These are phyloP conservation scores for Battus philenor DNA, from an alignment of 1,140 invertebrate genomes.

Conservation along the genomic window DNA sequence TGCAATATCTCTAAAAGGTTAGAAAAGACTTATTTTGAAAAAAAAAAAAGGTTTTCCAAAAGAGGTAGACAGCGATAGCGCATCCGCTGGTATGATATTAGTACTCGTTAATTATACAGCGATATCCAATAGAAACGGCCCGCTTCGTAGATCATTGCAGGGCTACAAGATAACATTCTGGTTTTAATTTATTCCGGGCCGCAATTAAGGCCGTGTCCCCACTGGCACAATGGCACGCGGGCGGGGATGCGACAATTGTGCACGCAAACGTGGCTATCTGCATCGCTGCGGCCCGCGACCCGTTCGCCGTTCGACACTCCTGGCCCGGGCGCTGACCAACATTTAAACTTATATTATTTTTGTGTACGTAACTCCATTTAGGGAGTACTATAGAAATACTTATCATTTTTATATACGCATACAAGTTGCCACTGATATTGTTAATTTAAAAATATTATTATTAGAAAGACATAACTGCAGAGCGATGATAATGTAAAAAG, in stretches of 20 bases:
- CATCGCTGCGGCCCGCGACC: constrained; percentile 38
- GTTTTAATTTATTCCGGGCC: constrained; percentile 67
- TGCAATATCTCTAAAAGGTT: too few relatives aligned
- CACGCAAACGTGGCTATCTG: constrained; percentile 58
- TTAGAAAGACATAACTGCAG: too few relatives aligned
- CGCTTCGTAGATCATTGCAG: constrained; percentile 31
- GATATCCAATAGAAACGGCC: constrained; percentile 4
- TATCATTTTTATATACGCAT: too few relatives aligned
- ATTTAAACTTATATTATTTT: too few relatives aligned
- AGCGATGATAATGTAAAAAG: too few relatives aligned
- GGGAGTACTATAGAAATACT: too few relatives aligned
- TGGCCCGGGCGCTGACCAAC: too few relatives aligned
- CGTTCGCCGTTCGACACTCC: constrained; percentile 28
- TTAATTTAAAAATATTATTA: too few relatives aligned
- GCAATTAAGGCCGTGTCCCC: constrained; percentile 69
- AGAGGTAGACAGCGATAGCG: not conserved
- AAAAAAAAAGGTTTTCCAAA: too few relatives aligned
- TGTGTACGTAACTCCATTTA: too few relatives aligned
- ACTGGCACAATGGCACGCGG: constrained; percentile 58
- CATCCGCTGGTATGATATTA: constrained; percentile 1
- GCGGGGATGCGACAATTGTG: constrained; percentile 62
- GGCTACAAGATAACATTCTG: constrained; percentile 50
- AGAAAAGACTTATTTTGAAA: too few relatives aligned
- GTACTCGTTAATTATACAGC: constrained; percentile 5
- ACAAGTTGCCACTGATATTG: too few relatives aligned